A percentile compares a stretch with the other conserved stretches of the same genome.
These are phyloP conservation scores for Odontesthes bonariensis DNA, from an alignment of 2,113 vertebrate genomes.

Conservation along the genomic window DNA sequence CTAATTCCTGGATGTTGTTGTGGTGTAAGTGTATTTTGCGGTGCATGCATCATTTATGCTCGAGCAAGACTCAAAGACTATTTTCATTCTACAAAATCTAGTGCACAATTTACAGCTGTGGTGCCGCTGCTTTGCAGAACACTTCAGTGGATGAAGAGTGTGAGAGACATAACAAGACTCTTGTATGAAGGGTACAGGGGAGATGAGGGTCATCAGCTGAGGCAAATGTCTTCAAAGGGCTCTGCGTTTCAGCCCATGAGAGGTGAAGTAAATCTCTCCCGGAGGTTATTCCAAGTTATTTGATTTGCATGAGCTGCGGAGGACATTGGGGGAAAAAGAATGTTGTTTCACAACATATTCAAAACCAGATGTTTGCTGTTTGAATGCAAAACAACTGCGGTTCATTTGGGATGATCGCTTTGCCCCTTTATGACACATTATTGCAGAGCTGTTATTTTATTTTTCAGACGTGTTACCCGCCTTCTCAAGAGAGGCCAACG, in stretches of 20 bases:
- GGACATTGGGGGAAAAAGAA: background rate
- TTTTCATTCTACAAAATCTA: no score
- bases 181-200: background rate
- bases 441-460: conserved; percentile 7
- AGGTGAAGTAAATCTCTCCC: background rate
- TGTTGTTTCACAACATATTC: background rate
- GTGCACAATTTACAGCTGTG: no score
- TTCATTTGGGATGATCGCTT: conserved; percentile 7
- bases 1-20: no score
- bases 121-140: no score
- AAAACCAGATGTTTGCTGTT: conserved; percentile 9
- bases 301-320: background rate
- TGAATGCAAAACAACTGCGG: background rate
- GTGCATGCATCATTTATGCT: no score
- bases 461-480: conserved; percentile 8
- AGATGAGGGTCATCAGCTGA: background rate
- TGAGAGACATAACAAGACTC: no score
- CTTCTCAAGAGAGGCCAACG: background rate
- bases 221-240: conserved; percentile 4
- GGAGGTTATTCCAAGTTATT: background rate
- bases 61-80: no score
- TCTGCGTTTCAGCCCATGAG: background rate
- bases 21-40: no score
- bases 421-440: background rate
- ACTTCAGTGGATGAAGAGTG: no score